Percentiles rank a stretch among this genome's conserved stretches.
Evolutionary conservation across 1,140 invertebrate genomes (phyloP).

Genomic region (Heliconius melpomene): DNA sequence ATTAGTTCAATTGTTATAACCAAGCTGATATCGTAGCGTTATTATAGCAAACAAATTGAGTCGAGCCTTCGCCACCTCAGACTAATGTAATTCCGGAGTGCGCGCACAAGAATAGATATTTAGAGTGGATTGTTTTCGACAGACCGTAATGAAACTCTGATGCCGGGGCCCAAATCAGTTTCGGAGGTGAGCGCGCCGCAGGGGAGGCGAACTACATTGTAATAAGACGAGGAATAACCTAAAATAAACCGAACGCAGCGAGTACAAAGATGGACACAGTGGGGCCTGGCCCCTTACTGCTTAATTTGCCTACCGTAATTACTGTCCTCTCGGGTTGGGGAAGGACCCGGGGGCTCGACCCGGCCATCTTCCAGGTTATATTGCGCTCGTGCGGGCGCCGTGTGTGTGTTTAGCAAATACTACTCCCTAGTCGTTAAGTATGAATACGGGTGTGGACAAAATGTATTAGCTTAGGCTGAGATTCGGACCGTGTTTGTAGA

Average conservation of each 20-base stretch:
- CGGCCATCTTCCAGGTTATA: conserved; percentile 77
- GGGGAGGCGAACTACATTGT: conserved; percentile 77
- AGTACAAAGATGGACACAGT: conserved; percentile 77
- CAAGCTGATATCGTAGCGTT: conserved; percentile 78
- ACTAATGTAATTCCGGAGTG: conserved; percentile 80
- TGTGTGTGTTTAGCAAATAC: conserved; percentile 78
- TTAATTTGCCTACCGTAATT: conserved; percentile 83
- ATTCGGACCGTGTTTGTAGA: conserved; percentile 78
- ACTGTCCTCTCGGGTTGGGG: conserved; percentile 78
- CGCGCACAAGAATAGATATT: conserved; percentile 80
- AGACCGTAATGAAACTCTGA: conserved; percentile 81
- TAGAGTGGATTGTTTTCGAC: conserved; percentile 81
- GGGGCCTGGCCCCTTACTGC: conserved; percentile 76
- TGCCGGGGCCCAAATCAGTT: conserved; percentile 77
- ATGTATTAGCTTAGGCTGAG: conserved; percentile 81
- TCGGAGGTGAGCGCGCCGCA: conserved; percentile 76
- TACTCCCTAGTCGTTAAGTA: conserved; percentile 77
- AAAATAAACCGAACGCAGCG: conserved; percentile 74
- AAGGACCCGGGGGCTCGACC: conserved; percentile 71
- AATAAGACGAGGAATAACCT: conserved; percentile 79
- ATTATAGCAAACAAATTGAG: conserved; percentile 80
- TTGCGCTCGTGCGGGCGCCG: conserved; percentile 74
- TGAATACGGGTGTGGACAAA: conserved; percentile 80
- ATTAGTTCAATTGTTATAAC: conserved; percentile 80
- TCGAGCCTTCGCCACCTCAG: conserved; percentile 80